phyloP scores from a whole-genome alignment of 2,113 vertebrate species.

The Campylomormyrus tamandua region DNA sequence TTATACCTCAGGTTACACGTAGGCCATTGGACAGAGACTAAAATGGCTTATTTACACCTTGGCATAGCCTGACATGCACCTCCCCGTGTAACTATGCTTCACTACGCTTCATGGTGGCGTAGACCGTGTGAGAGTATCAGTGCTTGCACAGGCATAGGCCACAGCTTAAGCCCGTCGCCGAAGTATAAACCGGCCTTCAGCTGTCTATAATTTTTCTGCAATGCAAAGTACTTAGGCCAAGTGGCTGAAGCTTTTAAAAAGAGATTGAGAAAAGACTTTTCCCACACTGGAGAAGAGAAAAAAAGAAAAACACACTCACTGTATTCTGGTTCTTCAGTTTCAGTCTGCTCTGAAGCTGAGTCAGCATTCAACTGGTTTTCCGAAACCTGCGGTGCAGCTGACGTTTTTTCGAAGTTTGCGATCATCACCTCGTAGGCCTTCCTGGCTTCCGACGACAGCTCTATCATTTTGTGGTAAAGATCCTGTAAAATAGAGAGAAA shows the following conservation, averaged over 20 bases:
- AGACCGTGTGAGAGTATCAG: not conserved
- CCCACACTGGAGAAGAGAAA: not conserved
- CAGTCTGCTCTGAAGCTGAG: conserved; percentile 23
- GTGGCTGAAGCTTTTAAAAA: not conserved
- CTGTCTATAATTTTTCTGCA: not conserved
- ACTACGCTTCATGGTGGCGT: not conserved
- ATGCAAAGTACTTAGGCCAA: not conserved
- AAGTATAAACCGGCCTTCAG: not conserved
- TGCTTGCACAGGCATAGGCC: not conserved
- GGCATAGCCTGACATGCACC: not conserved
- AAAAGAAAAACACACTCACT: conserved; percentile 58
- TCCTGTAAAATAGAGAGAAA: conserved; percentile 56
- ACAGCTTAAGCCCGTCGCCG: not conserved
- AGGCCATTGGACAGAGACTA: not conserved
- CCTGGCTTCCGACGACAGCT: conserved; percentile 81
- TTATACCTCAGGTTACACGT: not conserved
- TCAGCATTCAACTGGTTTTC: conserved; percentile 24
- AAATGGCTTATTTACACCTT: not conserved
- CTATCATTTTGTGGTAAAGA: conserved; percentile 88
- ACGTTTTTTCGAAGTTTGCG: conserved; percentile 50
- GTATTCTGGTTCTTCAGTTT: conserved; percentile 71
- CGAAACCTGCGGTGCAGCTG: conserved; percentile 28
- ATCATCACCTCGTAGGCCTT: conserved; percentile 80
- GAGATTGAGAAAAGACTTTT: not conserved
- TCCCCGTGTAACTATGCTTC: not conserved